Conservation (phyloP, 64 coral and sea anemone genomes). For the Stylophora pistillata region DNA sequence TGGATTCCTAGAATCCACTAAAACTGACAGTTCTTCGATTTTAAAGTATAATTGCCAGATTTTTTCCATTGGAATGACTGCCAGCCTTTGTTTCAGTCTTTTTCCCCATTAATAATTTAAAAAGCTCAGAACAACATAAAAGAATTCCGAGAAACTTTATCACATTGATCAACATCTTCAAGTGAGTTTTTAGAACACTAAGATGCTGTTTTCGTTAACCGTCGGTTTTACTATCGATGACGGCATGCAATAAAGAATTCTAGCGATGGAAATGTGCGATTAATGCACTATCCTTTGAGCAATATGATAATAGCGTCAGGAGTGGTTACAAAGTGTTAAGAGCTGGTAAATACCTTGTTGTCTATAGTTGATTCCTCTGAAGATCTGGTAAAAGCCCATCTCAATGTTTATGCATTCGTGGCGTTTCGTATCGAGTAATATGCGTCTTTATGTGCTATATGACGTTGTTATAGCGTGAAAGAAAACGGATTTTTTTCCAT, state of each 20-base stretch:
- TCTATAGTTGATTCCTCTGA: neutral
- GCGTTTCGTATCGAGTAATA: neutral
- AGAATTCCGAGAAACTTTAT: no score
- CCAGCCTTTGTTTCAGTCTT: no score
- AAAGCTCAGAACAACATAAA: no score
- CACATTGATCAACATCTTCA: no score
- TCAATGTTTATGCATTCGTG: neutral
- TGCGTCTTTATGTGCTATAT: neutral
- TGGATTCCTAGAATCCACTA: no score
- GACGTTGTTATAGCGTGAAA: no score
- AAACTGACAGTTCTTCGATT: no score
- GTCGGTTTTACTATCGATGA: neutral
- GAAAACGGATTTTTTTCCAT: neutral
- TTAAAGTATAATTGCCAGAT: no score
- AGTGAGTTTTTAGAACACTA: neutral
- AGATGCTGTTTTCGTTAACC: neutral
- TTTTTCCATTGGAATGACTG: no score
- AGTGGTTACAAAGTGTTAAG: conserved; percentile 25
- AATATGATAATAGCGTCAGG: neutral
- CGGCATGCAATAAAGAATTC: neutral
- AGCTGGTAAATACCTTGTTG: neutral
- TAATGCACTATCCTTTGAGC: neutral
- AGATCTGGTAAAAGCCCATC: neutral
- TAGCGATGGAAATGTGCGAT: conserved; percentile 2
- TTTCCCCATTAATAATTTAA: no score